phyloP scores from a whole-genome alignment of 37 sponge, comb jelly and placozoan genomes.

The Mnemiopsis leidyi region DNA sequence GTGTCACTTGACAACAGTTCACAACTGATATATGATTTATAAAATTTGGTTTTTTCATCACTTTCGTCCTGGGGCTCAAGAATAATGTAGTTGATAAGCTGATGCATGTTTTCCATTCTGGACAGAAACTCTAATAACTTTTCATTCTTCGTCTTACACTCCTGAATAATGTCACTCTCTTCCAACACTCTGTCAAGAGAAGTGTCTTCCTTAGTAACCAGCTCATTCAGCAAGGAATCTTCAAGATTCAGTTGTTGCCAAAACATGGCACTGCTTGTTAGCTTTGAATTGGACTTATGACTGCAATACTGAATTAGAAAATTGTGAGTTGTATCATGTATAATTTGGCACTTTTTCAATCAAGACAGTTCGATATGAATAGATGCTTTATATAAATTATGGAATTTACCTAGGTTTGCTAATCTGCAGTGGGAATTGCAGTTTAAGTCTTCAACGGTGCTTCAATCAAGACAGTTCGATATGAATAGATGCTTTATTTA shows the following conservation, averaged over 20 bases:
- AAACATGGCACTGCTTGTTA: slow-evolving; percentile 27
- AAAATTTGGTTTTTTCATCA: slow-evolving; percentile 19
- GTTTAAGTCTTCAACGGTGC: too few relatives aligned
- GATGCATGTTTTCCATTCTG: slow-evolving; percentile 22
- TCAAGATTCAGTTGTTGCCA: slow-evolving; percentile 60
- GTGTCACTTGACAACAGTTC: slow-evolving; percentile 52
- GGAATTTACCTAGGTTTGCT: too few relatives aligned
- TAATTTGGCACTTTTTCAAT: too few relatives aligned
- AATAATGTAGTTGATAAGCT: neutral
- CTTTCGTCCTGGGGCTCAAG: slow-evolving; percentile 1
- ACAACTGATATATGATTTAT: slow-evolving; percentile 40
- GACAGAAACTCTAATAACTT: slow-evolving; percentile 42
- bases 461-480: too few relatives aligned
- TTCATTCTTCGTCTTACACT: slow-evolving; percentile 38
- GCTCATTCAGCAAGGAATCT: slow-evolving; percentile 40
- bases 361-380: too few relatives aligned
- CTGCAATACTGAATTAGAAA: neutral
- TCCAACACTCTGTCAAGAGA: slow-evolving; percentile 43
- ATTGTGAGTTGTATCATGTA: too few relatives aligned
- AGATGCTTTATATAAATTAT: too few relatives aligned
- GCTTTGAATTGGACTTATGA: neutral
- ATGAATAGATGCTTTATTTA: too few relatives aligned
- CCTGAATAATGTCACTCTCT: slow-evolving; percentile 60
- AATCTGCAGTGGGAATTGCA: too few relatives aligned
- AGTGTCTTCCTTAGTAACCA: slow-evolving; percentile 49